Conservation (phyloP, 2,797 vertebrate genomes). For the Clarias fuscus region DNA sequence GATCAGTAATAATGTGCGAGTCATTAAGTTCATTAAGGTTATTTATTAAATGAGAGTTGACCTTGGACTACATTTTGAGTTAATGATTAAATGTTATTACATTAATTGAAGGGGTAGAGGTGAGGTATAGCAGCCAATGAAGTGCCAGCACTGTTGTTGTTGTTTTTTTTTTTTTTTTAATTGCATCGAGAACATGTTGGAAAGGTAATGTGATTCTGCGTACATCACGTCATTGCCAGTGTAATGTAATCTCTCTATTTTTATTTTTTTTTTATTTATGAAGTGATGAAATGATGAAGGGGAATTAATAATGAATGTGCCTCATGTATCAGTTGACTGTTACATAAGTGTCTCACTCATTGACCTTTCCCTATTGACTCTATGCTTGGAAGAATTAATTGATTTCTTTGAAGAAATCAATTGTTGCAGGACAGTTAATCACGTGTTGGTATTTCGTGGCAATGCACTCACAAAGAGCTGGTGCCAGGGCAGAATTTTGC, state of each 20-base stretch:
- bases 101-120: not conserved
- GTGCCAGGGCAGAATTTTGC: not conserved
- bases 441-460: not conserved
- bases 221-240: not conserved
- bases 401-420: not conserved
- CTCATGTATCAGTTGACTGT: not conserved
- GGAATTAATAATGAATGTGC: not conserved
- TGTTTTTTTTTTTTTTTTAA: too few species aligned
- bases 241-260: too few species aligned
- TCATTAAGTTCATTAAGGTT: not conserved
- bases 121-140: not conserved
- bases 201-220: not conserved
- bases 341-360: not conserved
- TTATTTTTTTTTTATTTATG: not conserved
- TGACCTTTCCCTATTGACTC: not conserved
- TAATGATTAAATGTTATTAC: not conserved
- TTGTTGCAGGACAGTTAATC: not conserved
- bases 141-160: not conserved
- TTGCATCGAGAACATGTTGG: not conserved
- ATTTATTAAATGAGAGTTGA: not conserved
- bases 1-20: not conserved
- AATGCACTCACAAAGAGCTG: too few species aligned
- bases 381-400: not conserved
- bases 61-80: slow-evolving; percentile 7
- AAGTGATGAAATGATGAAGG: not conserved